Conservation (phyloP, 2,113 vertebrate genomes). For the Poecilia latipinna region DNA sequence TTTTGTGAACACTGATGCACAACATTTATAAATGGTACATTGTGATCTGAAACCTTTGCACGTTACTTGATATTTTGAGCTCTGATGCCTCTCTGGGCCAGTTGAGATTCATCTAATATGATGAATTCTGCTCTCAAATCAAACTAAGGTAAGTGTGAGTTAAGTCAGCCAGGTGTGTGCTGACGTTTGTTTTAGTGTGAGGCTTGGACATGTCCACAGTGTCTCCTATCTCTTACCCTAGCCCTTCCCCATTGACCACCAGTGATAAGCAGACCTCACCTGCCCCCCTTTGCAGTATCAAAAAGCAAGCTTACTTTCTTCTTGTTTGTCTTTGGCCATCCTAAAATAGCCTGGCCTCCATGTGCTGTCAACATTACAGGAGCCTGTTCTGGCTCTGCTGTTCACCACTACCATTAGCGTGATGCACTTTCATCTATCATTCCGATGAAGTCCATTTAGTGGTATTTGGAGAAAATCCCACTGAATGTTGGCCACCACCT, state of each 20-base stretch:
- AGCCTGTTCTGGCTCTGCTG: neutral
- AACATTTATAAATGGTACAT: neutral
- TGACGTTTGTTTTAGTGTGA: neutral
- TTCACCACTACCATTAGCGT: slow-evolving; percentile 23
- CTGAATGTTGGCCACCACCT: slow-evolving; percentile 53
- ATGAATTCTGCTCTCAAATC: neutral
- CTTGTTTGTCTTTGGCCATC: neutral
- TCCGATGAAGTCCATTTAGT: slow-evolving; percentile 41
- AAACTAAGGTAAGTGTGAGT: neutral
- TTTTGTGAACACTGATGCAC: neutral
- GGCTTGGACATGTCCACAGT: neutral
- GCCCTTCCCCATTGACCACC: neutral
- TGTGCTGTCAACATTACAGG: slow-evolving; percentile 7
- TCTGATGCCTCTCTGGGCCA: neutral
- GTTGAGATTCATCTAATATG: neutral
- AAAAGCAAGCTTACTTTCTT: neutral
- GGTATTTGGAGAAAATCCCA: slow-evolving; percentile 49
- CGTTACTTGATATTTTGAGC: neutral
- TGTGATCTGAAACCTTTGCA: neutral
- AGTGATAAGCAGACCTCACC: neutral
- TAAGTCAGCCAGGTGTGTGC: neutral
- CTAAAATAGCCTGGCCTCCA: neutral
- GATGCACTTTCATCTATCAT: slow-evolving; percentile 47
- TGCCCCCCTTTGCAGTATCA: neutral
- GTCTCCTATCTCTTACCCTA: neutral